phyloP scores from a whole-genome alignment of 2,888 invertebrate species.

The Entomobrya multifasciata region DNA sequence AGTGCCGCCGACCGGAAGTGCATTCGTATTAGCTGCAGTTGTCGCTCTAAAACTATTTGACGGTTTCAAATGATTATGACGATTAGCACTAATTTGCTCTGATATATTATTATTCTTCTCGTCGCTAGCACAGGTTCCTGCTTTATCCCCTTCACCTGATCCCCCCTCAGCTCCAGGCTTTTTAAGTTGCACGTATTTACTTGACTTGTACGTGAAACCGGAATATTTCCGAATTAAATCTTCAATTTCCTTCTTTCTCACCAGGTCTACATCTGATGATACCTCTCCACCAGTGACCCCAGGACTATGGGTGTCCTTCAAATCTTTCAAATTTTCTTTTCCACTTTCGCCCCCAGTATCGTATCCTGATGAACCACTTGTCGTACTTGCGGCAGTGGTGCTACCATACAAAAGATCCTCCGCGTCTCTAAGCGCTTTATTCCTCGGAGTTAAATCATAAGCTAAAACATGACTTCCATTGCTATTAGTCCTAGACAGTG shows the following conservation, averaged over 20 bases:
- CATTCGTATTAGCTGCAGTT: constrained; percentile 20
- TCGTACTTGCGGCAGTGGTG: background rate
- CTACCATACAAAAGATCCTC: constrained; percentile 73
- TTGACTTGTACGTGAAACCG: constrained; percentile 85
- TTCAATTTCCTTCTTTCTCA: constrained; percentile 92
- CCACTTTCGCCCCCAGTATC: constrained; percentile 58
- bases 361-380: constrained; percentile 52
- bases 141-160: constrained; percentile 74
- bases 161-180: constrained; percentile 75
- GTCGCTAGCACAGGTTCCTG: background rate
- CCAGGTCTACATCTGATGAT: constrained; percentile 84
- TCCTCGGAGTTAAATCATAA: constrained; percentile 76
- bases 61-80: constrained; percentile 36
- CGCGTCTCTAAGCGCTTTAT: constrained; percentile 76
- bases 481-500: constrained; percentile 14
- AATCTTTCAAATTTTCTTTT: constrained; percentile 39
- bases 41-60: constrained; percentile 54
- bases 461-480: constrained; percentile 76
- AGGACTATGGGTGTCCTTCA: constrained; percentile 73
- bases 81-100: constrained; percentile 35
- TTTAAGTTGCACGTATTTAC: constrained; percentile 76
- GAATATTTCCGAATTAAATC: constrained; percentile 91
- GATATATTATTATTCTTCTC: constrained; percentile 50
- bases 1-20: background rate
- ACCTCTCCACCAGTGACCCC: constrained; percentile 82